Evolutionary conservation across 2,113 vertebrate genomes (phyloP).

Genomic region (Nesogale talazaci): DNA sequence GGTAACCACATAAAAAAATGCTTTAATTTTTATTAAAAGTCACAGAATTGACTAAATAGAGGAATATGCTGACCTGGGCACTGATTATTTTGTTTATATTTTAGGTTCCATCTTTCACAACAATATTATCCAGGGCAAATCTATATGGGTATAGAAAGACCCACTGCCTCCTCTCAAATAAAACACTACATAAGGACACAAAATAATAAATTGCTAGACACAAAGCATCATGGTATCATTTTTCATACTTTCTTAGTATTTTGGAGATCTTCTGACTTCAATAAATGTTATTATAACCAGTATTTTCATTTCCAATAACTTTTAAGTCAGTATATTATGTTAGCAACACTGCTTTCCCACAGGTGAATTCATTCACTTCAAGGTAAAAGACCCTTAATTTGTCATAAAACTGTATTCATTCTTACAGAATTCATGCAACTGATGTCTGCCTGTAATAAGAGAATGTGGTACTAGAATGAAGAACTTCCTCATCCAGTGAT

Average conservation of each 20-base stretch:
- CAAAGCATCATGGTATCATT: background rate
- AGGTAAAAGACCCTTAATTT: background rate
- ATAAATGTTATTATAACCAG: background rate
- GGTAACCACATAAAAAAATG: background rate
- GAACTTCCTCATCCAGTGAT: background rate
- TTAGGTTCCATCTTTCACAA: conserved; percentile 10
- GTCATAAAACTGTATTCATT: background rate
- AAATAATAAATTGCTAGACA: conserved; percentile 7
- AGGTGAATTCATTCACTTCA: background rate
- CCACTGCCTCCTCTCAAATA: background rate
- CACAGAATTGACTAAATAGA: background rate
- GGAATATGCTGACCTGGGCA: background rate
- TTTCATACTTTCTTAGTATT: conserved; percentile 21
- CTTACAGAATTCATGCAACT: background rate
- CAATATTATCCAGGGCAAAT: conserved; percentile 3
- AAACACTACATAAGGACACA: background rate
- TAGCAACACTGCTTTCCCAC: background rate
- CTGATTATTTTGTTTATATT: conserved; percentile 1
- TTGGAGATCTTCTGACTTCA: background rate
- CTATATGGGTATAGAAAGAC: background rate
- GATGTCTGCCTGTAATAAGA: background rate
- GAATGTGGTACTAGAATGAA: background rate
- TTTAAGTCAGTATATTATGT: background rate
- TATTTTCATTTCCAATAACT: conserved; percentile 37
- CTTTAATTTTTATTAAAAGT: conserved; percentile 11